phyloP scores from a whole-genome alignment of 92 coral and sea anemone genomes.

The Metridium senile region DNA sequence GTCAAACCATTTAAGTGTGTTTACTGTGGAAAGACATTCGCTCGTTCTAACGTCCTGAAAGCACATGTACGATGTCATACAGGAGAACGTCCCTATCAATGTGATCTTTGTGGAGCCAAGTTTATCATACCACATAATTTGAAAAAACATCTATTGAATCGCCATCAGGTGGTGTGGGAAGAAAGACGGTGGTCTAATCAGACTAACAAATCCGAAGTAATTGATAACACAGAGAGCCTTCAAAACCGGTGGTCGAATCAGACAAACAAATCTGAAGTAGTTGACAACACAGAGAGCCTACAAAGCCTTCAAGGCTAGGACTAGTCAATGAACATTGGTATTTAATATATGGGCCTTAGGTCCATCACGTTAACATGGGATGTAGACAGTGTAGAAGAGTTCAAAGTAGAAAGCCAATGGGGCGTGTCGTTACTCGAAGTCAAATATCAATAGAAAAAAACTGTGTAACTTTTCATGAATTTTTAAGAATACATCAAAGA shows the following conservation, averaged over 20 bases:
- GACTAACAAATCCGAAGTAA: constrained; percentile 29
- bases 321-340: neutral
- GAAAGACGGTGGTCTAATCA: constrained; percentile 38
- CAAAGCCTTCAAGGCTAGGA: neutral
- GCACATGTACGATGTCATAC: constrained; percentile 93
- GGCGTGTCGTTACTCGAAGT: neutral
- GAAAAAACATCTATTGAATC: constrained; percentile 81
- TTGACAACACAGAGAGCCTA: neutral
- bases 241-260: constrained; percentile 26
- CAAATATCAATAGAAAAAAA: too few species aligned
- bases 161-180: constrained; percentile 69
- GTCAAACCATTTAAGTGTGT: constrained; percentile 92
- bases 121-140: constrained; percentile 82
- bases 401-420: neutral
- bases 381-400: neutral
- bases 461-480: too few species aligned
- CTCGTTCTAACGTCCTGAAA: constrained; percentile 90
- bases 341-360: constrained; percentile 7
- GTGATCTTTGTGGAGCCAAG: constrained; percentile 86
- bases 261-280: constrained; percentile 31
- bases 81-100: constrained; percentile 88
- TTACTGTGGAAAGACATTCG: constrained; percentile 91
- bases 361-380: neutral
- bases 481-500: too few species aligned
- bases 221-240: neutral